phyloP scores from a whole-genome alignment of 2,113 vertebrate genomes.

The Eublepharis macularius region DNA sequence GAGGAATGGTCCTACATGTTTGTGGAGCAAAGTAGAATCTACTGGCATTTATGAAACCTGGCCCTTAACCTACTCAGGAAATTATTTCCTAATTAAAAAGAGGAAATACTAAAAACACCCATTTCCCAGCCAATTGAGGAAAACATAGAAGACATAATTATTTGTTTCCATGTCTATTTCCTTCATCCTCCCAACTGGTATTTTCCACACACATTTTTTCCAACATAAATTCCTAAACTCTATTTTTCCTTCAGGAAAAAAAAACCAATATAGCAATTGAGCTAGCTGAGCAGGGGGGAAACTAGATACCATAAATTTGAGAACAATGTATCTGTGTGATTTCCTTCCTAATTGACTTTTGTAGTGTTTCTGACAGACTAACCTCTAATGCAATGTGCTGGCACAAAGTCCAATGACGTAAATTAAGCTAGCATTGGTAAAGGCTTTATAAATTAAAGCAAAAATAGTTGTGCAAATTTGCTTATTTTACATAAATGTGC shows the following conservation, averaged over 20 bases:
- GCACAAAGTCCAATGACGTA: not conserved
- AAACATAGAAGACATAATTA: constrained; percentile 61
- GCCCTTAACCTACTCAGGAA: not conserved
- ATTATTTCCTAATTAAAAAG: not conserved
- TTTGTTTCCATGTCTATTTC: constrained; percentile 60
- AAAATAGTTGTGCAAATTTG: not conserved
- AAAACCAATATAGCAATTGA: not conserved
- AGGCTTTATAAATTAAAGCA: not conserved
- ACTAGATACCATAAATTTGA: not conserved
- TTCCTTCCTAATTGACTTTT: constrained; percentile 57
- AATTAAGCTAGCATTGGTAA: not conserved
- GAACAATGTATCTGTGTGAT: constrained; percentile 33
- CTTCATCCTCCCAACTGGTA: constrained; percentile 19
- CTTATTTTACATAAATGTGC: not conserved
- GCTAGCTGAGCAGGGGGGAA: not conserved
- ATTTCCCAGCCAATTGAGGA: constrained; percentile 49
- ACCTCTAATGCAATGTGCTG: not conserved
- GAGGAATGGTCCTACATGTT: not conserved
- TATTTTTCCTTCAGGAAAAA: constrained; percentile 28
- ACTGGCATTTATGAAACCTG: constrained; percentile 11
- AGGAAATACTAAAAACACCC: constrained; percentile 54
- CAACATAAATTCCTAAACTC: constrained; percentile 37
- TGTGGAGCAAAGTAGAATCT: not conserved
- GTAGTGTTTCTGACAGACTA: not conserved
- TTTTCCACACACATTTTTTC: constrained; percentile 51